Percentiles rank a stretch among this genome's conserved stretches.
Evolutionary conservation across 2,888 invertebrate genomes (phyloP).

Genomic region (Spatulosminthurus flaviceps): DNA sequence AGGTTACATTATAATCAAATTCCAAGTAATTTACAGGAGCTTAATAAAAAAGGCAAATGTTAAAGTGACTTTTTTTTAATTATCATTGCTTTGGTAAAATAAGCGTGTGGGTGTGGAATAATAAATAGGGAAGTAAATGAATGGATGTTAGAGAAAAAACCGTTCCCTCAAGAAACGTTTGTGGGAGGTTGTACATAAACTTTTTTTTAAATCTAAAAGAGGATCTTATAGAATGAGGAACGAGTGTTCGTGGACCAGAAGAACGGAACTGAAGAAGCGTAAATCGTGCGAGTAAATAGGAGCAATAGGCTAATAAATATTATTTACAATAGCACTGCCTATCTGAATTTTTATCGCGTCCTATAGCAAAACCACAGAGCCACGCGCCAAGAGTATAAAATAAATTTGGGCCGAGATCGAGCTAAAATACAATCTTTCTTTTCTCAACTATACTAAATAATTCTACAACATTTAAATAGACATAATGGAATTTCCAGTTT

Average conservation of each 20-base stretch:
- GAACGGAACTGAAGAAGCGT: constrained; percentile 25
- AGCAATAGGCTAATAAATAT: constrained; percentile 37
- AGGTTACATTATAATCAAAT: too few species aligned
- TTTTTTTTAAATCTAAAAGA: too few species aligned
- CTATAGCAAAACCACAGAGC: constrained; percentile 2
- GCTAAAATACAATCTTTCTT: neutral
- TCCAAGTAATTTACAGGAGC: too few species aligned
- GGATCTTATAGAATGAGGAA: too few species aligned
- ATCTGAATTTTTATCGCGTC: neutral
- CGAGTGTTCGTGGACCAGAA: neutral
- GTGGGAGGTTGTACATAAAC: neutral
- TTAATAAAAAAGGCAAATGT: too few species aligned
- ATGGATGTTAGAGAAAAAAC: neutral
- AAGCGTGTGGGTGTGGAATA: too few species aligned
- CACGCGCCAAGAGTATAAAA: neutral
- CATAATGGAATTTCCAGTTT: neutral
- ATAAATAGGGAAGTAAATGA: neutral
- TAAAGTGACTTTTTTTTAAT: too few species aligned
- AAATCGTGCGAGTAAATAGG: constrained; percentile 5
- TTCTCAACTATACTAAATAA: neutral
- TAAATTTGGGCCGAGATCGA: neutral
- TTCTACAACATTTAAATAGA: neutral
- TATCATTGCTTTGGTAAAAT: too few species aligned
- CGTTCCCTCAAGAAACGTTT: neutral
- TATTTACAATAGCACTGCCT: constrained; percentile 29